phyloP scores from a whole-genome alignment of 2,888 invertebrate species.

The Bombyx huttoni region DNA sequence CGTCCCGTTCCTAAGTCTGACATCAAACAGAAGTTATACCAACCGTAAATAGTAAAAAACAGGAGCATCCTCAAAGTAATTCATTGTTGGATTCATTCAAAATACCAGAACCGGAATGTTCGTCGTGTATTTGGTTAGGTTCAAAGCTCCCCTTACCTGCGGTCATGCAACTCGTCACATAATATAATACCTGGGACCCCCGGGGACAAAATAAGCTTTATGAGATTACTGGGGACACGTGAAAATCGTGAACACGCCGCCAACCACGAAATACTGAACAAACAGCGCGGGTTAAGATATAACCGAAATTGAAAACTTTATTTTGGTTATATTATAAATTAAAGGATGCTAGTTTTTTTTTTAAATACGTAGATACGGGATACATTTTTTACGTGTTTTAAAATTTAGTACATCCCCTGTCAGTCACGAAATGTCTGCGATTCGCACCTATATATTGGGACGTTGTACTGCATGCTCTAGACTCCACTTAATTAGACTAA shows the following conservation, averaged over 20 bases:
- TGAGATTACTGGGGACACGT: slow-evolving; percentile 34
- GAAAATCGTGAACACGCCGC: slow-evolving; percentile 11
- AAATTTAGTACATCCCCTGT: too few relatives aligned
- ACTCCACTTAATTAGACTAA: too few relatives aligned
- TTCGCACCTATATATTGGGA: too few relatives aligned
- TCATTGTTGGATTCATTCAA: neutral
- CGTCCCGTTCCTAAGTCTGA: neutral
- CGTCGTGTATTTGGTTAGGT: slow-evolving; percentile 4
- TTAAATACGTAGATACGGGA: neutral
- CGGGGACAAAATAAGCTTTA: slow-evolving; percentile 35
- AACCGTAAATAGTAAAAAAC: neutral
- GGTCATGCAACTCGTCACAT: slow-evolving; percentile 21
- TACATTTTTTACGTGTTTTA: too few relatives aligned
- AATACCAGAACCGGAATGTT: slow-evolving; percentile 4
- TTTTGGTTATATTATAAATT: neutral
- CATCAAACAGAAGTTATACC: neutral
- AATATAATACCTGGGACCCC: slow-evolving; percentile 21
- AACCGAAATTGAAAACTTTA: neutral
- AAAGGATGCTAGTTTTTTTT: neutral
- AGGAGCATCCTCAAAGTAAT: neutral
- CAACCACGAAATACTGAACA: neutral
- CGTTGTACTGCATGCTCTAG: too few relatives aligned
- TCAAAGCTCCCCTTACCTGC: slow-evolving; percentile 13
- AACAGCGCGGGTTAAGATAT: neutral
- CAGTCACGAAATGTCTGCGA: too few relatives aligned